Conservation (phyloP, 2,797 vertebrate species). For the Loriculus beryllinus region DNA sequence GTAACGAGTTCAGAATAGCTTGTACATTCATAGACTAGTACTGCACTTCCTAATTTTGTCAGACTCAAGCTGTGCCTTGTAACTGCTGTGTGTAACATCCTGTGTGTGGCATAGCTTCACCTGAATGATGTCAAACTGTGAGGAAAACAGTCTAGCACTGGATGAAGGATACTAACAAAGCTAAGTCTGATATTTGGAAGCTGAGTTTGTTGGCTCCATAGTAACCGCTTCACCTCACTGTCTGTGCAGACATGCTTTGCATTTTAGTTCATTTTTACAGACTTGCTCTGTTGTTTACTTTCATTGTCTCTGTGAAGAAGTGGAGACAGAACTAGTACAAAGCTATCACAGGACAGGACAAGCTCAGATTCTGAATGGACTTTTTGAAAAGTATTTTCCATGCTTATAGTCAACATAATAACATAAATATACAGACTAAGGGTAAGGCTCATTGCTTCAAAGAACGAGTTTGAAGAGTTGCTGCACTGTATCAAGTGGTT, state of each 20-base stretch:
- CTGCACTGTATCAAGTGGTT: neutral
- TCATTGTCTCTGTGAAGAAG: conserved; percentile 9
- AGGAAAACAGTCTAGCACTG: conserved; percentile 8
- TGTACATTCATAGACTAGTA: neutral
- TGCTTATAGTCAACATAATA: neutral
- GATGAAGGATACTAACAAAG: conserved; percentile 56
- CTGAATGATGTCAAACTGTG: neutral
- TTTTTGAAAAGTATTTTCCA: neutral
- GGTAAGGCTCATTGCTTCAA: neutral
- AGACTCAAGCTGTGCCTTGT: neutral
- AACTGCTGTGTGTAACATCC: neutral
- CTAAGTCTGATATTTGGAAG: conserved; percentile 72
- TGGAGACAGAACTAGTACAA: conserved; percentile 16
- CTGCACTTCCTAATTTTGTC: neutral
- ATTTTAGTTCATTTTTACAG: conserved; percentile 72
- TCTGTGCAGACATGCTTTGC: conserved; percentile 75
- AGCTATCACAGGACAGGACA: neutral
- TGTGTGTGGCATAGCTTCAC: neutral
- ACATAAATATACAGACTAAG: neutral
- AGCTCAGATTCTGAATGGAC: neutral
- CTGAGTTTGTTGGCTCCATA: conserved; percentile 76
- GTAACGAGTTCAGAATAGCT: neutral
- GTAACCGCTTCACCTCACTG: conserved; percentile 77
- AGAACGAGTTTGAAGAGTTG: neutral
- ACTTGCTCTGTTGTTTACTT: conserved; percentile 52